Percentiles rank a stretch among this genome's conserved stretches.
phyloP scores from a whole-genome alignment of 2,113 vertebrate species.

The Vulpes vulpes region DNA sequence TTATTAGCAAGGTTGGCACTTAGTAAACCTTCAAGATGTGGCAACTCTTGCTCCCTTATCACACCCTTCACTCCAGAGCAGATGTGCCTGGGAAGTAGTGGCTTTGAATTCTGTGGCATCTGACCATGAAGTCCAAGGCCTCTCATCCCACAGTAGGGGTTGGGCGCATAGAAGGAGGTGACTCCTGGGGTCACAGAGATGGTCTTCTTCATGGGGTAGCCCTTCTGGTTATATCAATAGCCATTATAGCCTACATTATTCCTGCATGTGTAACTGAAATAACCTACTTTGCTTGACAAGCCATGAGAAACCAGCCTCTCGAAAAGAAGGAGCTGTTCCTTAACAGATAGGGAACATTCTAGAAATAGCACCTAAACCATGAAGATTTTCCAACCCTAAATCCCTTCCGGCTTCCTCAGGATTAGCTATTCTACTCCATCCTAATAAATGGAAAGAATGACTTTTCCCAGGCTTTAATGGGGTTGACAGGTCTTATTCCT shows the following conservation, averaged over 20 bases:
- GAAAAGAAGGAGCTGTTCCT: not conserved
- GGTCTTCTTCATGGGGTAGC: not conserved
- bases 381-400: not conserved
- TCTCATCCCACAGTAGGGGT: not conserved
- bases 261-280: not conserved
- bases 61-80: not conserved
- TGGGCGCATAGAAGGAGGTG: accelerated
- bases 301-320: not conserved
- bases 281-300: not conserved
- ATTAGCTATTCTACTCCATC: not conserved
- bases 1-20: not conserved
- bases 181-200: not conserved
- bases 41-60: not conserved
- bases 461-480: not conserved
- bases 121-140: not conserved
- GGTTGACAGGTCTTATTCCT: not conserved
- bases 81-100: not conserved
- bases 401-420: not conserved
- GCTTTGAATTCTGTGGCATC: not conserved
- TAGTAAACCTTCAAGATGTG: accelerated
- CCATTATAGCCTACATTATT: not conserved
- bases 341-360: not conserved
- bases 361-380: not conserved
- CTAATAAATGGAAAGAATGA: not conserved
- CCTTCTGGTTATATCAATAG: not conserved